Conservation (phyloP, 2,113 vertebrate species). For the Hirundichthys speculiger region DNA sequence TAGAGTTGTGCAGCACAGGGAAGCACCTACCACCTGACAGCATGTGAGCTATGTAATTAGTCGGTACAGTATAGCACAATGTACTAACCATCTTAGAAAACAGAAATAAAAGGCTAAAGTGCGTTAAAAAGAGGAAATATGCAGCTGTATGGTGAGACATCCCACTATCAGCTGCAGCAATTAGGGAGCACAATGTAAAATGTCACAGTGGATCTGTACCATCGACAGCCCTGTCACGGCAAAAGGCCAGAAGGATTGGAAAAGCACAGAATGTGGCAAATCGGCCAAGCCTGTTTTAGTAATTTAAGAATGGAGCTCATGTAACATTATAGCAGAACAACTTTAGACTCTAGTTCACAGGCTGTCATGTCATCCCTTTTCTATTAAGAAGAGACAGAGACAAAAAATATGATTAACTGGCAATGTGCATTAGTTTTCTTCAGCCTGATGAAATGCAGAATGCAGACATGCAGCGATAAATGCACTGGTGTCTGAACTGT, state of each 20-base stretch:
- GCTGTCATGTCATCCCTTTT: slow-evolving; percentile 40
- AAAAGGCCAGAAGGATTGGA: slow-evolving; percentile 68
- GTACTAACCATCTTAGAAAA: slow-evolving; percentile 13
- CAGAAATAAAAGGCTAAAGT: slow-evolving; percentile 17
- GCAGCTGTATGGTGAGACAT: slow-evolving; percentile 68
- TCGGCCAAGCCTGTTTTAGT: slow-evolving; percentile 60
- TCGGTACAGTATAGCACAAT: neutral
- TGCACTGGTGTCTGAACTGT: neutral
- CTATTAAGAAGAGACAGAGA: slow-evolving; percentile 30
- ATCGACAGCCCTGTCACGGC: slow-evolving; percentile 70
- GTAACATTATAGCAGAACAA: slow-evolving; percentile 39
- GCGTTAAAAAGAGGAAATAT: slow-evolving; percentile 45
- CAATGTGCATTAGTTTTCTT: slow-evolving; percentile 39
- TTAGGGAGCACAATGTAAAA: slow-evolving; percentile 78
- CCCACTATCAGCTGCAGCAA: slow-evolving; percentile 72
- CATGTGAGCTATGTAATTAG: slow-evolving; percentile 40
- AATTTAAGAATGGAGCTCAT: slow-evolving; percentile 37
- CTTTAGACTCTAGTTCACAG: slow-evolving; percentile 43
- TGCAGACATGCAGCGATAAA: slow-evolving; percentile 15
- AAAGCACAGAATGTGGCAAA: slow-evolving; percentile 37
- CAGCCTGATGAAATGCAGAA: slow-evolving; percentile 34
- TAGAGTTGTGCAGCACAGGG: slow-evolving; percentile 1
- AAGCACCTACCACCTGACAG: slow-evolving; percentile 27
- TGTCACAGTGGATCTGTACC: slow-evolving; percentile 80
- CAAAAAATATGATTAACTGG: slow-evolving; percentile 51